Base-by-base conservation (phyloP, 2,113 vertebrate genomes). In the Chrysochloris asiatica region DNA sequence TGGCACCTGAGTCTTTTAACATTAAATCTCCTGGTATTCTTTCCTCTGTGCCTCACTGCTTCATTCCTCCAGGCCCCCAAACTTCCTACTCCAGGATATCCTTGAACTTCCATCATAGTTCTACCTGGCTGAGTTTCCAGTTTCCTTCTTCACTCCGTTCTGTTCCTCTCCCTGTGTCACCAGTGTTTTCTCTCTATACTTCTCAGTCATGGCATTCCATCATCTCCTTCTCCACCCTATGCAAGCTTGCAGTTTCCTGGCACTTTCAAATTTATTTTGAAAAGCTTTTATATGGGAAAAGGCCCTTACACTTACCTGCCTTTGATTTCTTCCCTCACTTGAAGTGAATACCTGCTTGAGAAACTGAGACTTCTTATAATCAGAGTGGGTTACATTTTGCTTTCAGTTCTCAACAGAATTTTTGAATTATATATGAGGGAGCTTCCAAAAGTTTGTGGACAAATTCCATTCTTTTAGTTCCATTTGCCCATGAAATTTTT, bases 211-310 rank as follows among this genome's bases (percentile, higher is more conserved):
- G 28, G 36, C 14, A 2, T 59, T 65, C 61, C 54, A 71, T 65
- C 52, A 81, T 65, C 88, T 94, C 65, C 67, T 72, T 47, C 26
- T 13, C 12, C 12, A 21, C 38, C 59, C 50, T 38, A 16, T 5
- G 43, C 21, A 56, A 67, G 38, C 47, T 67, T 90, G 28, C 24
- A 56, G 72, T 69, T 56, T 75, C 73, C 83, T 63, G 56, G 73
- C 72, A 36, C 80, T 94, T 95, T 86, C 72, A 76, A 36, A 50
- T 81, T 88, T n/a, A 71, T 76, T 93, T 90, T 61, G 76, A 90
- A 77, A 86, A 80, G 17, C 47, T 52, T 71, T 28, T 80, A 65
- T 10, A 24, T 77, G 54, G 77, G 81, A 90, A 91, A n/a, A 92
- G 83, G 67, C 59, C 72, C 81, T 73, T 84, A 38, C 8, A 52